Evolutionary conservation across 2,113 vertebrate species (phyloP), one percentile per base, ranked within the genome.

Genomic region (Epinephelus moara): DNA sequence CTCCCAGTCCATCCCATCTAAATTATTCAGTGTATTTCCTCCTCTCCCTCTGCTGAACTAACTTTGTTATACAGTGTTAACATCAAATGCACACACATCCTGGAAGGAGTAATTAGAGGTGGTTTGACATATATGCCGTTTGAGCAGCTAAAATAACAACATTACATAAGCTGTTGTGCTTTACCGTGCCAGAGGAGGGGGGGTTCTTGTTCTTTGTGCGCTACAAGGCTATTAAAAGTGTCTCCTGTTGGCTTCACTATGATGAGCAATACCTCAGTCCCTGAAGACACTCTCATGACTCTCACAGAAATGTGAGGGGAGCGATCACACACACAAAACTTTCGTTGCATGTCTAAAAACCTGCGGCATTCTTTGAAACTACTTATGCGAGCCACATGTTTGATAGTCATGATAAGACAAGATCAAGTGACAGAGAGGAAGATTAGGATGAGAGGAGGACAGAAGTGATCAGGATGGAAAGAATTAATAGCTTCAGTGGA

Each of bases 81-180:
- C 72, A 76, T 82, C 50, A 87, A 79, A 88, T 18, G 37, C 40
- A 40, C 69, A 80, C 79, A 75, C 59, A 70, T 56, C 52, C 77
- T 76, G 42, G 25, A 70, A 78, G 69, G 71, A 27, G 70, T 84
- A 75, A 89, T 87, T 77, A 84, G 63, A 87, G 49, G 56, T 71
- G 57, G 72, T 62, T 50, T 75, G 42, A 76, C 67, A 77, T 87
- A 67, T 50, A 75, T 59, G 3, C 59, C 2, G 18, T 82, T 71
- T 73, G 59, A 75, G 63, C 14, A 25, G 74, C 78, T 75, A 59
- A 72, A 82, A 89, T 60, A 85, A 83, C 56, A 79, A 45, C 82
- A 90, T 91, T 87, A 86, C 78, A 80, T 85, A 89, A 88, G 84
- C n/a, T 49, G 76, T 25, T 85, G 75, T 75, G 66, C 59, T 73